Base-by-base conservation (phyloP, 2,888 invertebrate genomes). In the Colostygia pectinataria region DNA sequence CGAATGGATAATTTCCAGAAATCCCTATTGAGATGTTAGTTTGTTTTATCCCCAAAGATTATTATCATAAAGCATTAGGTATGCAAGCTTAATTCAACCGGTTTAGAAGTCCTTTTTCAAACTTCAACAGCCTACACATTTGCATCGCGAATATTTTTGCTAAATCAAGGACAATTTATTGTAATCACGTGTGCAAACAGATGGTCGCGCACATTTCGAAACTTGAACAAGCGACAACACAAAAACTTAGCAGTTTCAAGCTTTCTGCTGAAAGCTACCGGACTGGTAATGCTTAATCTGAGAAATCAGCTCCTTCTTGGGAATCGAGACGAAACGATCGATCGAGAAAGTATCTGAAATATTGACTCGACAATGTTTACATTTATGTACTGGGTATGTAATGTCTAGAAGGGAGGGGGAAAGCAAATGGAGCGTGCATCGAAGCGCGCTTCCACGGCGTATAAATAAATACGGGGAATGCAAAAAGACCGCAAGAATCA, bases 231-330 rank as follows among this genome's bases (percentile, higher is more conserved):
- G 60, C 53, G 60, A 63, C 61, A 54, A 74, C 68, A 84, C 86
- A 81, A 68, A 87, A 82, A 58, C 47, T 51, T 57, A 33, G 52
- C 45, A 52, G 39, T 76, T 31, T 27, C 44, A 27, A 50, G 50
- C 44, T 79, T 80, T 80, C 79, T 75, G 79, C 79, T 80, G 75
- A 86, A 85, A 84, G 80, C 77, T 60, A 73, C 67, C 65, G 58
- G 71, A 86, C 88, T 74, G 82, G 89, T 85, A 73, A 73, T 75
- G 75, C 69, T 80, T 77, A 81, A 84, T 75, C 74, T 77, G 84
- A 79, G 79, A 83, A 84, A 83, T 77, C 81, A 61, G 49, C 63
- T 64, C 82, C 85, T 75, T 87, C 60, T 83, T 73, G 59, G 81
- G 84, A 68, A 69, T 62, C 66, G 58, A 70, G 68, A 71, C 66